These are phyloP conservation scores for Ephydatia muelleri DNA, from an alignment of 37 sponge, comb jelly and placozoan species.

Conservation along the genomic window DNA sequence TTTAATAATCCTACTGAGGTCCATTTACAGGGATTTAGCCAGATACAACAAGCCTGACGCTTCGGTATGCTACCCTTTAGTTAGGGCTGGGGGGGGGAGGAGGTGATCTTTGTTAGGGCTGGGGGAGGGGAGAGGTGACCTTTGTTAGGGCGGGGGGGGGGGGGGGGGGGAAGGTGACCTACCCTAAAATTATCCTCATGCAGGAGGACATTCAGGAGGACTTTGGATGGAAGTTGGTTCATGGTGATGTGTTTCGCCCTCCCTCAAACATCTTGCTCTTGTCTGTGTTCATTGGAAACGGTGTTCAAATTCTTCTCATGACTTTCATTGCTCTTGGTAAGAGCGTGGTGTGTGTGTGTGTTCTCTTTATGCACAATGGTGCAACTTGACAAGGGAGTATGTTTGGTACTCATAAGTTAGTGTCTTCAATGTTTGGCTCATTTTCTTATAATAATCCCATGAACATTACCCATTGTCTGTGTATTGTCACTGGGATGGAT, in stretches of 20 bases:
- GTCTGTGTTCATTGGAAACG: slow-evolving; percentile 90
- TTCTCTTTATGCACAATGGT: too few relatives aligned
- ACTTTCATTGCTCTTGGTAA: slow-evolving; percentile 70
- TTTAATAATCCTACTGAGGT: slow-evolving; percentile 90
- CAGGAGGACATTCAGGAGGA: slow-evolving; percentile 99
- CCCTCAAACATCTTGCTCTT: slow-evolving; percentile 89
- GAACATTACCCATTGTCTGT: too few relatives aligned
- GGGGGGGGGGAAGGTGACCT: background rate
- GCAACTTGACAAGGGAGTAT: too few relatives aligned
- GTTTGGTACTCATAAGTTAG: too few relatives aligned
- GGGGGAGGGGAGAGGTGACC: background rate
- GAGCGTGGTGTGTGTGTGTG: too few relatives aligned
- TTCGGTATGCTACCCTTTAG: background rate
- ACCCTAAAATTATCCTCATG: background rate
- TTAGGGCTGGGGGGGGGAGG: background rate
- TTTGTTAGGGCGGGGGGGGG: background rate
- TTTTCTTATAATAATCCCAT: too few relatives aligned
- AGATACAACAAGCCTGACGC: slow-evolving; percentile 92
- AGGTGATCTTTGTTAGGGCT: background rate
- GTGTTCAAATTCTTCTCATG: slow-evolving; percentile 87
- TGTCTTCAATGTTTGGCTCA: too few relatives aligned
- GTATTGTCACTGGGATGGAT: too few relatives aligned
- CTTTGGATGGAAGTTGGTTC: slow-evolving; percentile 99
- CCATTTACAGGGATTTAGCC: slow-evolving; percentile 87
- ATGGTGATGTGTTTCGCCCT: slow-evolving; percentile 99